These are phyloP conservation scores for Drosophila sulfurigaster DNA, from an alignment of 1,140 invertebrate genomes.

Conservation along the genomic window DNA sequence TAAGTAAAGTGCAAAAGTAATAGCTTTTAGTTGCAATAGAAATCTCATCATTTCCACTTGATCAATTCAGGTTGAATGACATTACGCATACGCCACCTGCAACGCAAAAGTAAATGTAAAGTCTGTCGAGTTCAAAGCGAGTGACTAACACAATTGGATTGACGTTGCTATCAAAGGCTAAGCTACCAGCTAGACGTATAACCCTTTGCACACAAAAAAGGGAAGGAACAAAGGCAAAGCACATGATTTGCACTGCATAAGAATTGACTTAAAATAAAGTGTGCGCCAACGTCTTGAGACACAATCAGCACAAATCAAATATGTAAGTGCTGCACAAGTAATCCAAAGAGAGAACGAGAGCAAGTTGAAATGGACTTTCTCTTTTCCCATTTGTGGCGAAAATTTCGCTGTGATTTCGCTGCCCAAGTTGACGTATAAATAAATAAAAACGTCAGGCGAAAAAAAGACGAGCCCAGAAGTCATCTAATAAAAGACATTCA, in stretches of 20 bases:
- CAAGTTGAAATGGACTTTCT: conserved; percentile 16
- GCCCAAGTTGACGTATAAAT: conserved; percentile 19
- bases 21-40: neutral
- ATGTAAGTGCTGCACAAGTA: conserved; percentile 38
- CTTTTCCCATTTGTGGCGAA: neutral
- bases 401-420: conserved; percentile 1
- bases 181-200: conserved; percentile 28
- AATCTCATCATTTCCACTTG: neutral
- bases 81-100: conserved; percentile 47
- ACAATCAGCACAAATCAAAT: conserved; percentile 50
- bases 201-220: conserved; percentile 20
- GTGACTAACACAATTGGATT: conserved; percentile 41
- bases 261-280: conserved; percentile 32
- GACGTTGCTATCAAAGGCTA: conserved; percentile 30
- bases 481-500: conserved; percentile 32
- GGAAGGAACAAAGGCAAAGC: conserved; percentile 4
- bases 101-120: conserved; percentile 17
- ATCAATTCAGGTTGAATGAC: neutral
- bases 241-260: conserved; percentile 23
- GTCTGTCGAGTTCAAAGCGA: conserved; percentile 18
- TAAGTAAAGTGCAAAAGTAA: neutral
- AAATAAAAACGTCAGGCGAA: conserved; percentile 14
- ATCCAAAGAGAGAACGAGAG: conserved; percentile 9
- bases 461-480: conserved; percentile 19
- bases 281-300: conserved; percentile 6